Evolutionary conservation across 2,113 vertebrate species (phyloP).

Genomic region (Neotoma lepida): DNA sequence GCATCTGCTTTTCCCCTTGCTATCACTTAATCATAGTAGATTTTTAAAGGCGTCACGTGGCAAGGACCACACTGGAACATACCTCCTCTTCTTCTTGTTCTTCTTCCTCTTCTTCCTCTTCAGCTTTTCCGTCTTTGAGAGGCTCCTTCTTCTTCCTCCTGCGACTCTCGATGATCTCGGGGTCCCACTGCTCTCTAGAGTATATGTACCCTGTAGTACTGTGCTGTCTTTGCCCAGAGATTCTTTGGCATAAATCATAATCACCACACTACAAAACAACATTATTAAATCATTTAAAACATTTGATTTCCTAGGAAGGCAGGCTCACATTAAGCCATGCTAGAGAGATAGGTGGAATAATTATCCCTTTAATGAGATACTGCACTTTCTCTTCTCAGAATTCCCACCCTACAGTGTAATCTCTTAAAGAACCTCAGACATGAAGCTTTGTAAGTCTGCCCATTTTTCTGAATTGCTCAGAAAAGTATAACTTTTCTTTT

Average conservation of each 20-base stretch:
- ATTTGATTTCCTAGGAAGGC: not conserved
- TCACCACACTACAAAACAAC: conserved; percentile 90
- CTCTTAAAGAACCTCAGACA: not conserved
- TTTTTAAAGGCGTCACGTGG: not conserved
- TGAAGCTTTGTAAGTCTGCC: not conserved
- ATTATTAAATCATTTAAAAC: conserved; percentile 19
- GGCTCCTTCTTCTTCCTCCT: conserved; percentile 81
- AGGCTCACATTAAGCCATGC: not conserved
- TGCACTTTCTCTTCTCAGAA: not conserved
- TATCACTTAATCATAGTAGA: not conserved
- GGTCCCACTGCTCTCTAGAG: conserved; percentile 88
- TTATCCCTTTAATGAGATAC: not conserved
- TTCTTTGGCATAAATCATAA: conserved; percentile 89
- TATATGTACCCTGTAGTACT: conserved; percentile 87
- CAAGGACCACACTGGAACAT: not conserved
- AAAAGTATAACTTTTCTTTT: not conserved
- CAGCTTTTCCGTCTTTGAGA: conserved; percentile 76
- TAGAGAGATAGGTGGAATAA: not conserved
- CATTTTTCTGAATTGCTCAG: not conserved
- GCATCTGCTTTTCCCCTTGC: not conserved
- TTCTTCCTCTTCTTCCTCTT: conserved; percentile 81
- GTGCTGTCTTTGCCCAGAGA: conserved; percentile 90
- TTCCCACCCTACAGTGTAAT: too few relatives aligned
- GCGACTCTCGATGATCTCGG: conserved; percentile 76
- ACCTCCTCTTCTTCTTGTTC: conserved; percentile 84